Evolutionary conservation across 2,797 vertebrate genomes (phyloP).

Genomic region (Poeciliopsis turneri): DNA sequence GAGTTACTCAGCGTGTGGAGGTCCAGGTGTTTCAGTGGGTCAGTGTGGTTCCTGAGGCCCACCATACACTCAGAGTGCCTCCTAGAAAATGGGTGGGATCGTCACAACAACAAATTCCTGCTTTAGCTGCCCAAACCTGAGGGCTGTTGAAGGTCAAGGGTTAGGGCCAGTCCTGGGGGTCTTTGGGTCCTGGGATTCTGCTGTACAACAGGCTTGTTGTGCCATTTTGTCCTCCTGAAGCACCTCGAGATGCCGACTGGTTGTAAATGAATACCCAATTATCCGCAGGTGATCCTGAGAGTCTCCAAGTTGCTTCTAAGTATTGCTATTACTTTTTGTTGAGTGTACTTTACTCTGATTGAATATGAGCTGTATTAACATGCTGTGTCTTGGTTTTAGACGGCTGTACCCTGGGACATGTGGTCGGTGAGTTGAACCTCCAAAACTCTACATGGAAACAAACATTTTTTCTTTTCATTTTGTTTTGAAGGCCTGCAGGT

Average conservation of each 20-base stretch:
- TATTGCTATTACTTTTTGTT: background rate
- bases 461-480: background rate
- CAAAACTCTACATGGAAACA: background rate
- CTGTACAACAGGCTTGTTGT: too few relatives aligned
- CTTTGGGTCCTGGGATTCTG: too few relatives aligned
- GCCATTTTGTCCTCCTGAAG: background rate
- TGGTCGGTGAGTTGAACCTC: slow-evolving; percentile 89
- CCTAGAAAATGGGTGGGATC: too few relatives aligned
- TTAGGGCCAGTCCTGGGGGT: too few relatives aligned
- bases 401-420: slow-evolving; percentile 92
- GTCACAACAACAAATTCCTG: too few relatives aligned
- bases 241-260: background rate
- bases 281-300: background rate
- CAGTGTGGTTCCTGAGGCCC: background rate
- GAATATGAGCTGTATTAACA: background rate
- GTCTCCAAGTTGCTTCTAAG: background rate
- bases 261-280: background rate
- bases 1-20: background rate
- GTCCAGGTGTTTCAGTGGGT: background rate
- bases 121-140: too few relatives aligned
- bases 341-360: background rate
- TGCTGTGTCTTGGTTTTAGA: slow-evolving; percentile 78
- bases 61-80: background rate
- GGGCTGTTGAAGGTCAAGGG: too few relatives aligned
- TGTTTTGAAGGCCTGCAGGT: background rate